Evolutionary conservation across 2,888 invertebrate species (phyloP).

Genomic region (Phorcus lineatus): DNA sequence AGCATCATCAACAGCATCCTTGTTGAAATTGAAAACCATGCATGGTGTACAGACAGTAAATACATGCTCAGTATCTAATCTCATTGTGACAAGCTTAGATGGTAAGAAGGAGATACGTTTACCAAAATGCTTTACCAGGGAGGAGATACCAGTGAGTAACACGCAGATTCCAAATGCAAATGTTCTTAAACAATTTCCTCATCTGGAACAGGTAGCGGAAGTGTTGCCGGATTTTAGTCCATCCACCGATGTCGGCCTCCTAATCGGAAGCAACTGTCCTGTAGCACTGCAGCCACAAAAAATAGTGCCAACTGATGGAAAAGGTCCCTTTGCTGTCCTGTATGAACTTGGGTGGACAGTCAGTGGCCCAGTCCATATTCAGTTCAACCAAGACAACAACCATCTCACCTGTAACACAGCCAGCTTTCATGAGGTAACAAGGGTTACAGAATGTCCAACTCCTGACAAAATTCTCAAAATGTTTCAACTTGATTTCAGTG

Average conservation of each 20-base stretch:
- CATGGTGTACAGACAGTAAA: background rate
- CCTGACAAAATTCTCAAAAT: too few relatives aligned
- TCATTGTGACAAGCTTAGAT: too few relatives aligned
- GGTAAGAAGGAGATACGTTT: too few relatives aligned
- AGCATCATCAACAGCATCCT: too few relatives aligned
- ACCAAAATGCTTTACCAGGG: too few relatives aligned
- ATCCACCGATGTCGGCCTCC: background rate
- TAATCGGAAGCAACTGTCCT: background rate
- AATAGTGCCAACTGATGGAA: background rate
- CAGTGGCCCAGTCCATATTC: too few relatives aligned
- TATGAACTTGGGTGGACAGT: background rate
- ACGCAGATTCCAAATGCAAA: background rate
- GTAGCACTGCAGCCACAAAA: background rate
- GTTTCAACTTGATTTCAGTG: too few relatives aligned
- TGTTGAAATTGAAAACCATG: background rate
- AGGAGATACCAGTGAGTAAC: background rate
- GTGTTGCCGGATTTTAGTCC: too few relatives aligned
- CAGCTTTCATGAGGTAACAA: too few relatives aligned
- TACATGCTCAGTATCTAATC: background rate
- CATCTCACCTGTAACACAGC: too few relatives aligned
- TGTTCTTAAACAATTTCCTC: background rate
- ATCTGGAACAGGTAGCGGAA: background rate
- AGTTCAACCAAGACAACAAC: too few relatives aligned
- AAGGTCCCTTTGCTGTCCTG: background rate
- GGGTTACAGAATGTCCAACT: too few relatives aligned